A percentile compares a stretch with the other conserved stretches of the same genome.
Conservation (phyloP, 2,113 vertebrate genomes). For the Dipodomys stephensi region DNA sequence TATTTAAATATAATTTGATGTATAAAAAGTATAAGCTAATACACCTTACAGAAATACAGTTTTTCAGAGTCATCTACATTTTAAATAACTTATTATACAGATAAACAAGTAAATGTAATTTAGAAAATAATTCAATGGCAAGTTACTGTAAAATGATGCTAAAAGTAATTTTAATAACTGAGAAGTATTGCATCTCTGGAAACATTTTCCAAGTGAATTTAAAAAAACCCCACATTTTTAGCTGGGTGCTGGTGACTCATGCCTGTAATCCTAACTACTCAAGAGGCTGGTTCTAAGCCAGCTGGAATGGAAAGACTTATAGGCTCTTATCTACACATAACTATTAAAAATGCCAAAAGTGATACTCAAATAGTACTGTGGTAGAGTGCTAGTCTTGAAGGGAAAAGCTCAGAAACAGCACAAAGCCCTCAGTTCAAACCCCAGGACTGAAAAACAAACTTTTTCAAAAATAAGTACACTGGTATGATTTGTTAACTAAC, state of each 20-base stretch:
- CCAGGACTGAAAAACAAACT: too few species aligned
- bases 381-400: too few species aligned
- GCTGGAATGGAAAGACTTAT: too few species aligned
- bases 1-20: slow-evolving; percentile 12
- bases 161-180: background rate
- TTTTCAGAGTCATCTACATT: background rate
- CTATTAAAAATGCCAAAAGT: too few species aligned
- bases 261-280: too few species aligned
- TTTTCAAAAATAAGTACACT: background rate
- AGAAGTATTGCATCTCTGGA: background rate
- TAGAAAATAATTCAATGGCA: background rate
- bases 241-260: too few species aligned
- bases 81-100: background rate
- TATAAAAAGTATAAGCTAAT: background rate
- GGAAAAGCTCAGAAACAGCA: background rate
- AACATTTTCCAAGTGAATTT: background rate
- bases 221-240: background rate
- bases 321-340: too few species aligned
- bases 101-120: background rate
- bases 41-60: background rate
- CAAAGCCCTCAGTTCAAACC: too few species aligned
- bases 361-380: too few species aligned
- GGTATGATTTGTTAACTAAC: background rate
- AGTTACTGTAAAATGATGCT: background rate
- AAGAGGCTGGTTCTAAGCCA: too few species aligned